Conservation (phyloP, 2,797 vertebrate genomes). For the Coccyzus lansbergi region DNA sequence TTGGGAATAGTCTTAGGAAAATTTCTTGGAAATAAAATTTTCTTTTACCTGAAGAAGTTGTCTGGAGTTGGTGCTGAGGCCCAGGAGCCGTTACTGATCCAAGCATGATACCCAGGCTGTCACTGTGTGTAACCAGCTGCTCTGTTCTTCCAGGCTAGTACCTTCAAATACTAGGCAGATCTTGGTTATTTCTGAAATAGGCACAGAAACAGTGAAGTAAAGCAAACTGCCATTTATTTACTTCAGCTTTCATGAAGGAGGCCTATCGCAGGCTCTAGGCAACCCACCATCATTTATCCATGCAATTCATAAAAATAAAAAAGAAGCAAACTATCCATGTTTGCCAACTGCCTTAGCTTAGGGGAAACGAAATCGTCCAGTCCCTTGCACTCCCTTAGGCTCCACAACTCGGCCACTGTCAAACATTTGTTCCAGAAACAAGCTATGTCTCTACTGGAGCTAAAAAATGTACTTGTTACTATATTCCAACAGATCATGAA, state of each 20-base stretch:
- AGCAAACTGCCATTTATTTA: not conserved
- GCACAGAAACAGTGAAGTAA: not conserved
- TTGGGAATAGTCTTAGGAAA: not conserved
- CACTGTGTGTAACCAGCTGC: not conserved
- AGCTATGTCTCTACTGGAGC: not conserved
- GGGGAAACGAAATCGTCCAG: slow-evolving; percentile 25
- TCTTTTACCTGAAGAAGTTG: not conserved
- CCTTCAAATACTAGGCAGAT: not conserved
- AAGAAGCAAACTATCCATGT: not conserved
- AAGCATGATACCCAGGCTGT: not conserved
- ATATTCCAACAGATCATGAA: slow-evolving; percentile 69
- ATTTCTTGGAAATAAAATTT: not conserved
- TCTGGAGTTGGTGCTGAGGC: not conserved
- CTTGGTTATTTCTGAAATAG: not conserved
- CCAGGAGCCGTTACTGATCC: not conserved
- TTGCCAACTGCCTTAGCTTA: slow-evolving; percentile 11
- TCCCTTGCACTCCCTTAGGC: not conserved
- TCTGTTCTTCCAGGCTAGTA: not conserved
- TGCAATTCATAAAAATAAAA: slow-evolving; percentile 24
- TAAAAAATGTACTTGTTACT: slow-evolving; percentile 54
- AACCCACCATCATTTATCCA: slow-evolving; percentile 33
- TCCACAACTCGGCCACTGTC: not conserved
- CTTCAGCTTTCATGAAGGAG: not conserved
- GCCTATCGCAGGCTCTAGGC: slow-evolving; percentile 3
- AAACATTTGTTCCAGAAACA: slow-evolving; percentile 29